Evolutionary conservation across 2,797 vertebrate species (phyloP), one percentile per base, ranked within the genome.

Genomic region (Hoplostethus atlanticus): DNA sequence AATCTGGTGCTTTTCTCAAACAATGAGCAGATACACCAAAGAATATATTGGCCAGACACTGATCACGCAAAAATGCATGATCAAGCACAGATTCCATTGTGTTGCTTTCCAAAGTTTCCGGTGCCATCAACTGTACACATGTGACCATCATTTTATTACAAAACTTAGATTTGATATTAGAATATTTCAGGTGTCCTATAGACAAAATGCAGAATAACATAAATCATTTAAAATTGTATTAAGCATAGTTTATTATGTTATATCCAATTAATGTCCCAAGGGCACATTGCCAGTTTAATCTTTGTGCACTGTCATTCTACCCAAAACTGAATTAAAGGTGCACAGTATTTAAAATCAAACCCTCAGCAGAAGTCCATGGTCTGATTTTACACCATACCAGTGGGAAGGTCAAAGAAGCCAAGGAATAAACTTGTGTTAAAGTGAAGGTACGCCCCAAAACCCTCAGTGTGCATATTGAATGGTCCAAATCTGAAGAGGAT

Each of bases 1-100:
- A 16, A 64, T 36, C 46, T 51, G 58, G 64, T 55, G 38, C 65
- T 34, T 34, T 55, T 58, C 71, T 58, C 80, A 31, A 71, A 38
- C 64, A 77, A 46, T 54, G 38, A 72, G 68, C 30, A 62, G 48
- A 54, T 8, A 0, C 34, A 52, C 5, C 36, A 38, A 64, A 64
- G 10, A 40, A 40, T 40, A 40, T 40, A 2, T 11, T 10, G 34
- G 34, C 34, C 34, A 36, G 34, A 46, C 11, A 48, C 38, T 44
- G 16, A 53, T 61, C 2, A 28, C 34, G 54, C 36, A 53, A 6
- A 59, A 42, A 66, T 53, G 64, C 58, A 48, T 10, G n/a, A 25
- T 21, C 21, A 51, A 51, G 21, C 7, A 51, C n/a, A 51, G 11
- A 44, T 44, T 44, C 42, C 42, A 44, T 11, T 8, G 4, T 44